phyloP scores from a whole-genome alignment of 2,888 invertebrate genomes.

The Drosophila leonis region DNA sequence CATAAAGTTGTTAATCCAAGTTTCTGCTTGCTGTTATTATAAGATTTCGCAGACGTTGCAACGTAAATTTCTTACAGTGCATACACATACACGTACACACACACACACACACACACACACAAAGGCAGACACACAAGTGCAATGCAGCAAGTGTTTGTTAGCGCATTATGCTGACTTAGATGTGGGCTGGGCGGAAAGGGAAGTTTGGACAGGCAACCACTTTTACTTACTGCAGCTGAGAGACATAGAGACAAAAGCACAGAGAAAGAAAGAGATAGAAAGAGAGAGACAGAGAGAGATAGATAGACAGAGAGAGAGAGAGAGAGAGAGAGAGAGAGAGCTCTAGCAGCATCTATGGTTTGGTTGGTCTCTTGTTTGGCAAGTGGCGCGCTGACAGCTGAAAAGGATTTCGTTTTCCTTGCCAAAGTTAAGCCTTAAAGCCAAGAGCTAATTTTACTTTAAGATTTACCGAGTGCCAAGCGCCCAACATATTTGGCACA shows the following conservation, averaged over 20 bases:
- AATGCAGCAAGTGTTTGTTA: conserved; percentile 74
- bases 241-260: not conserved
- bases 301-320: not conserved
- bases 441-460: conserved; percentile 80
- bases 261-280: not conserved
- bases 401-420: conserved; percentile 78
- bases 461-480: conserved; percentile 67
- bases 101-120: not conserved
- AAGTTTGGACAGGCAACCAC: conserved; percentile 52
- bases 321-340: not conserved
- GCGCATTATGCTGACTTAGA: conserved; percentile 80
- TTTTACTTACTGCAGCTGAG: conserved; percentile 71
- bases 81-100: conserved; percentile 4
- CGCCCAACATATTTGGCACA: conserved; percentile 55
- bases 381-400: conserved; percentile 81
- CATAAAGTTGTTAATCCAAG: conserved; percentile 37
- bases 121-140: conserved; percentile 20
- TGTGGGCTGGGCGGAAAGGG: conserved; percentile 32
- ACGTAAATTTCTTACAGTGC: conserved; percentile 45
- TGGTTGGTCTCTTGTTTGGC: conserved; percentile 70
- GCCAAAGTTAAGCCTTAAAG: conserved; percentile 81
- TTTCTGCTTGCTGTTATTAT: conserved; percentile 23
- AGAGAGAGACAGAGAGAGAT: not conserved
- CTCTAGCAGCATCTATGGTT: conserved; percentile 24
- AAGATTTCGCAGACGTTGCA: conserved; percentile 7